Conservation (phyloP, 2,797 vertebrate genomes). For the Anguilla anguilla region DNA sequence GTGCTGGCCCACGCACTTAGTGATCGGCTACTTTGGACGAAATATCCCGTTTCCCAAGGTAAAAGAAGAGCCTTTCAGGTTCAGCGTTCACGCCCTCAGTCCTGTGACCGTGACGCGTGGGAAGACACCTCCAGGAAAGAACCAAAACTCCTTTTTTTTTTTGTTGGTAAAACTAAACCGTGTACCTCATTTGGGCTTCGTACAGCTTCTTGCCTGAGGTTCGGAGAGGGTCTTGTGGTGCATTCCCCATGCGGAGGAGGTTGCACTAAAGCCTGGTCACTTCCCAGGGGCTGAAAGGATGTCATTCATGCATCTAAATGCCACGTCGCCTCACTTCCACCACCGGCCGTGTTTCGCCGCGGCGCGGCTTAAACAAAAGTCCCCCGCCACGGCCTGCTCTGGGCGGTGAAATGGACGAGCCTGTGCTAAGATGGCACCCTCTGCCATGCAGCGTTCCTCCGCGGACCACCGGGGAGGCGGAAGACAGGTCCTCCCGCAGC, state of each 20-base stretch:
- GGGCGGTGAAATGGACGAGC: background rate
- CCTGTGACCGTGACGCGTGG: background rate
- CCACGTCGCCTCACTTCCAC: background rate
- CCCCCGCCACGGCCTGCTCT: no score
- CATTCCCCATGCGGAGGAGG: background rate
- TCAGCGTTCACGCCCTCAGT: background rate
- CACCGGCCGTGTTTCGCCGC: background rate
- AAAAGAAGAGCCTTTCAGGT: constrained; percentile 4
- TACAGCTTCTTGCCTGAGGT: background rate
- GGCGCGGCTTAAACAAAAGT: background rate
- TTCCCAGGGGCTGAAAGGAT: background rate
- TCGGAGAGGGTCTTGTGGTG: background rate
- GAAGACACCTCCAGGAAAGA: background rate
- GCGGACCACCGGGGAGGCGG: constrained; percentile 16
- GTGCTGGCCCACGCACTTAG: background rate
- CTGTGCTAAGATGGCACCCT: background rate
- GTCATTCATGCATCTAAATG: background rate
- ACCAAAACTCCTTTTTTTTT: background rate
- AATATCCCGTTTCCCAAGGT: background rate
- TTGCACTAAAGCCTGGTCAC: background rate
- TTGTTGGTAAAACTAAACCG: background rate
- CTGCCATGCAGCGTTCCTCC: background rate
- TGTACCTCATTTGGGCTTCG: background rate
- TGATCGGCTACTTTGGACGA: background rate
- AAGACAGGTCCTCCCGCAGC: background rate